Conservation (phyloP, 1,140 invertebrate genomes). For the Ruditapes philippinarum region DNA sequence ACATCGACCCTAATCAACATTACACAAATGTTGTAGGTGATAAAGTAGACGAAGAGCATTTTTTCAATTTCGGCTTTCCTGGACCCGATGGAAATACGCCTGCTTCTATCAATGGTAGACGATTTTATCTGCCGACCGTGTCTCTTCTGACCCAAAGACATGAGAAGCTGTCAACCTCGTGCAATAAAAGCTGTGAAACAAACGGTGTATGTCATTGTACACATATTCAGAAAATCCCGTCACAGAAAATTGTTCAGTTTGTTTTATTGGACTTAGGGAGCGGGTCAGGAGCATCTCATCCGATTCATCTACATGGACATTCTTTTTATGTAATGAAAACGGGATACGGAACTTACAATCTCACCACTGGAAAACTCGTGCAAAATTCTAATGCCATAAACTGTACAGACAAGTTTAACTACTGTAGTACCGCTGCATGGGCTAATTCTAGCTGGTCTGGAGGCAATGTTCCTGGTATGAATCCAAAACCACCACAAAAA, state of each 20-base stretch:
- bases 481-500: too few relatives aligned
- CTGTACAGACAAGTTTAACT: too few relatives aligned
- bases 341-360: too few relatives aligned
- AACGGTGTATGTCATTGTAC: constrained; percentile 48
- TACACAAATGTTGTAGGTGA: background rate
- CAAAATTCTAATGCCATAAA: too few relatives aligned
- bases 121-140: constrained; percentile 36
- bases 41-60: constrained; percentile 12
- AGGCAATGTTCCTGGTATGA: too few relatives aligned
- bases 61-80: constrained; percentile 65
- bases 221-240: constrained; percentile 33
- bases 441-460: too few relatives aligned
- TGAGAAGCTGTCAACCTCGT: constrained; percentile 17
- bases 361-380: too few relatives aligned
- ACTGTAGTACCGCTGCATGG: too few relatives aligned
- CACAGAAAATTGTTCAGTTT: too few relatives aligned
- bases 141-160: constrained; percentile 29
- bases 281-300: constrained; percentile 54
- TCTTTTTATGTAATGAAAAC: too few relatives aligned
- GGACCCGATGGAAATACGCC: constrained; percentile 28
- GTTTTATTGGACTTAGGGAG: constrained; percentile 39
- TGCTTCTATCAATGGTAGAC: constrained; percentile 48
- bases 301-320: constrained; percentile 55
- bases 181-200: constrained; percentile 30
- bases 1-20: background rate